Conservation (phyloP, 2,888 invertebrate genomes). For the Napeogenes inachia region DNA sequence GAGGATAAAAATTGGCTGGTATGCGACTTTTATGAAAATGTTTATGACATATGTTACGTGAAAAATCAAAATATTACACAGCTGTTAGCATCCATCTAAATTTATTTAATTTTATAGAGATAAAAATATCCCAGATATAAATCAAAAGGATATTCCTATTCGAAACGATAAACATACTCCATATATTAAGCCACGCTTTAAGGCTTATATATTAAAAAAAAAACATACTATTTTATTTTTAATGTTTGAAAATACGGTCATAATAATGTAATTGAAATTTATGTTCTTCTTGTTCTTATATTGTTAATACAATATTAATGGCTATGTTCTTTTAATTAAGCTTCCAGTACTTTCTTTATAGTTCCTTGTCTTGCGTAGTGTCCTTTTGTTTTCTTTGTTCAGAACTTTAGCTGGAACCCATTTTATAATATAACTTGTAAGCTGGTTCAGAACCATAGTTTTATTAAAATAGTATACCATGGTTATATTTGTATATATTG, state of each 20-base stretch:
- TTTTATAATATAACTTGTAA: too few relatives aligned
- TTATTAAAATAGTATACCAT: too few relatives aligned
- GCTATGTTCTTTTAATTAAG: conserved; percentile 65
- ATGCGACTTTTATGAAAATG: conserved; percentile 29
- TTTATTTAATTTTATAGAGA: conserved; percentile 3
- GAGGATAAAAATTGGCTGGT: conserved; percentile 27
- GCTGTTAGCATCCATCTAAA: conserved; percentile 15
- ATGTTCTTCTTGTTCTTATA: conserved; percentile 42
- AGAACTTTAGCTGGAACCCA: background rate
- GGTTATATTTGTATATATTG: too few relatives aligned
- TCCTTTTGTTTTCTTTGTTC: conserved; percentile 30
- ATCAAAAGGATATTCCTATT: too few relatives aligned
- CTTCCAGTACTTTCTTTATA: conserved; percentile 56
- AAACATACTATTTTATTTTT: too few relatives aligned
- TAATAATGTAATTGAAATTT: conserved; percentile 1
- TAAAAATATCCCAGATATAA: too few relatives aligned
- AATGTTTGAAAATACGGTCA: too few relatives aligned
- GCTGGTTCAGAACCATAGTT: too few relatives aligned
- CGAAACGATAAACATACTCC: too few relatives aligned
- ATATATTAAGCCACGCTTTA: too few relatives aligned
- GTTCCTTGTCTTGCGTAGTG: conserved; percentile 38
- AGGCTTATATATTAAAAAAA: too few relatives aligned
- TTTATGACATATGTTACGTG: conserved; percentile 28
- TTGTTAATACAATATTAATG: conserved; percentile 62
- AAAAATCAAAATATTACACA: conserved; percentile 22